These are phyloP conservation scores for Drosophila phalerata DNA, from an alignment of 2,888 invertebrate genomes.

Conservation along the genomic window DNA sequence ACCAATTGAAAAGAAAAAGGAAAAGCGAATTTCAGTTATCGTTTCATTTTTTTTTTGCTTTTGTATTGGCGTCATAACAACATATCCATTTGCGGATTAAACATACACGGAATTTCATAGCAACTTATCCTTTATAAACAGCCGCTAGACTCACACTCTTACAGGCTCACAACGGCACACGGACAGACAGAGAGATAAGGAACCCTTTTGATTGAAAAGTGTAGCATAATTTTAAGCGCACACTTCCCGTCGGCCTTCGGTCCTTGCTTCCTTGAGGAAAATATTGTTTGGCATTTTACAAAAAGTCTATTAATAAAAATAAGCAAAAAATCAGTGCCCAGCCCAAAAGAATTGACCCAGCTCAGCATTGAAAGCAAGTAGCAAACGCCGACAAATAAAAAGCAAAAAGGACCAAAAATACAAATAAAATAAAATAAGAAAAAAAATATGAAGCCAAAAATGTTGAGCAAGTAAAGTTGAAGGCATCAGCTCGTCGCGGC, in stretches of 20 bases:
- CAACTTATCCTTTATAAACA: constrained; percentile 77
- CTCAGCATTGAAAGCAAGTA: constrained; percentile 46
- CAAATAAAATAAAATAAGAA: constrained; percentile 26
- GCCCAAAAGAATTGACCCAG: constrained; percentile 69
- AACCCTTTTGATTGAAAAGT: constrained; percentile 64
- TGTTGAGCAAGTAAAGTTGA: constrained; percentile 69
- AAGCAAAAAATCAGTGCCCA: constrained; percentile 70
- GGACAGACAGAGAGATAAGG: constrained; percentile 15
- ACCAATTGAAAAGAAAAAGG: constrained; percentile 22
- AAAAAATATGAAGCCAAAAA: constrained; percentile 60
- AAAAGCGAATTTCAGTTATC: constrained; percentile 31
- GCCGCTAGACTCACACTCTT: constrained; percentile 60
- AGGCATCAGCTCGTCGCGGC: constrained; percentile 68
- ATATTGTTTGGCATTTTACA: constrained; percentile 70
- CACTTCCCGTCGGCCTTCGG: constrained; percentile 51
- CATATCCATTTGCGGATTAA: constrained; percentile 78
- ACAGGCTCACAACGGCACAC: constrained; percentile 9
- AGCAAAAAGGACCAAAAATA: constrained; percentile 27
- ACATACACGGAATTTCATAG: constrained; percentile 69
- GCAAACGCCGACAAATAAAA: constrained; percentile 49
- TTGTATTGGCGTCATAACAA: constrained; percentile 63
- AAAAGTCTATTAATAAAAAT: constrained; percentile 79
- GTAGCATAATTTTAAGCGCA: constrained; percentile 74
- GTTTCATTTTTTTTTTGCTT: constrained; percentile 27
- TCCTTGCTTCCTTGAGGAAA: constrained; percentile 38